Percentiles rank a stretch among this genome's conserved stretches.
These are phyloP conservation scores for Bombus impatiens DNA, from an alignment of 1,140 invertebrate genomes.

Conservation along the genomic window DNA sequence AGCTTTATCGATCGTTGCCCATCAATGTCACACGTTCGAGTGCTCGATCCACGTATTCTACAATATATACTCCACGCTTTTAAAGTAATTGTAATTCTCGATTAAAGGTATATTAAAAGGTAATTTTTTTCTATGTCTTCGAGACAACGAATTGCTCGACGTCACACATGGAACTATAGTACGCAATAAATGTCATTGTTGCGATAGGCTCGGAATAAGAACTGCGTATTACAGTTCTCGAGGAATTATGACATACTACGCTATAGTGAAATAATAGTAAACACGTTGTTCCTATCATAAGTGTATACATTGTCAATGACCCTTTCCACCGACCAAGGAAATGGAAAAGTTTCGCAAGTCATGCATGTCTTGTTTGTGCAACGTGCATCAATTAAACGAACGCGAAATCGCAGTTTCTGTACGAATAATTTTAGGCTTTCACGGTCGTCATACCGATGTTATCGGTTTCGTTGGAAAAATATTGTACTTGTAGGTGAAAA, in stretches of 20 bases:
- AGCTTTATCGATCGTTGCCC: background rate
- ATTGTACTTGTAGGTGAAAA: background rate
- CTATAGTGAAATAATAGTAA: conserved; percentile 5
- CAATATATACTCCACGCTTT: background rate
- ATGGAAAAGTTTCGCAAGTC: background rate
- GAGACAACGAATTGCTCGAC: background rate
- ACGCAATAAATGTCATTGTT: background rate
- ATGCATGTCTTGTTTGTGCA: background rate
- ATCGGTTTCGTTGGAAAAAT: background rate
- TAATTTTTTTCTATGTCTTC: background rate
- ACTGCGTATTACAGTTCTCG: background rate
- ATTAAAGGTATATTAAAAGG: too few relatives aligned
- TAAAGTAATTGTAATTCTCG: conserved; percentile 22
- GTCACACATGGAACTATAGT: background rate
- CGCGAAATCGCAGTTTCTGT: background rate
- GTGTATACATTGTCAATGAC: conserved; percentile 8
- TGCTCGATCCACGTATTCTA: background rate
- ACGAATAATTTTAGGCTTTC: background rate
- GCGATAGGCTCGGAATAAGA: background rate
- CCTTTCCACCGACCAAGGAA: background rate
- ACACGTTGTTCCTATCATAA: background rate
- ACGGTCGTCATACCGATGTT: background rate
- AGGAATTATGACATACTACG: background rate
- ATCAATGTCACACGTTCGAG: too few relatives aligned
- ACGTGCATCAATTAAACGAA: background rate